Conservation (phyloP, 2,888 invertebrate genomes). For the Cyaniris semiargus region DNA sequence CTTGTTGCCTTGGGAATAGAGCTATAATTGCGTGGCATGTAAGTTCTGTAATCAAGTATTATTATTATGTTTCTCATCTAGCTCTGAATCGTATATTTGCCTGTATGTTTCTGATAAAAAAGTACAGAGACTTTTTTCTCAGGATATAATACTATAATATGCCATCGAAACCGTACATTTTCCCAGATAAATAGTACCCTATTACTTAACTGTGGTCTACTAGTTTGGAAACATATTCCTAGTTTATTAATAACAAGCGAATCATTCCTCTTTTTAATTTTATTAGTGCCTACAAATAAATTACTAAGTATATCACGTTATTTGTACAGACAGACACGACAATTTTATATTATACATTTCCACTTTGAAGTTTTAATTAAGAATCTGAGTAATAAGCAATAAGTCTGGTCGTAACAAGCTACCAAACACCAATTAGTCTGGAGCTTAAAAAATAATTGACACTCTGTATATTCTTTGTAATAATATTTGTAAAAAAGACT, state of each 20-base stretch:
- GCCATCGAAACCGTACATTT: background rate
- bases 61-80: background rate
- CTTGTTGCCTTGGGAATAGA: conserved; percentile 31
- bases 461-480: background rate
- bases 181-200: background rate
- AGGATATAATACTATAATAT: background rate
- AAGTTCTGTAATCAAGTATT: background rate
- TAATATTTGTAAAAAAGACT: background rate
- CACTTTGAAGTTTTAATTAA: background rate
- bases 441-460: conserved; percentile 15
- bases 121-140: background rate
- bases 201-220: background rate
- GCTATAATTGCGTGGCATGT: conserved; percentile 1
- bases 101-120: background rate
- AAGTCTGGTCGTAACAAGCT: conserved; percentile 8
- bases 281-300: too few relatives aligned
- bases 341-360: background rate
- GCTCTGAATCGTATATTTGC: background rate
- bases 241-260: too few relatives aligned
- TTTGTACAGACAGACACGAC: background rate
- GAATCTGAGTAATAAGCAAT: background rate
- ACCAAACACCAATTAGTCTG: conserved; percentile 8
- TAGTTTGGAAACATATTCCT: too few relatives aligned
- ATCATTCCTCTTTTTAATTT: too few relatives aligned
- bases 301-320: background rate